A percentile compares a stretch with the other conserved stretches of the same genome.
Evolutionary conservation across 2,888 invertebrate genomes (phyloP).

Genomic region (Melangyna quadrimaculata): DNA sequence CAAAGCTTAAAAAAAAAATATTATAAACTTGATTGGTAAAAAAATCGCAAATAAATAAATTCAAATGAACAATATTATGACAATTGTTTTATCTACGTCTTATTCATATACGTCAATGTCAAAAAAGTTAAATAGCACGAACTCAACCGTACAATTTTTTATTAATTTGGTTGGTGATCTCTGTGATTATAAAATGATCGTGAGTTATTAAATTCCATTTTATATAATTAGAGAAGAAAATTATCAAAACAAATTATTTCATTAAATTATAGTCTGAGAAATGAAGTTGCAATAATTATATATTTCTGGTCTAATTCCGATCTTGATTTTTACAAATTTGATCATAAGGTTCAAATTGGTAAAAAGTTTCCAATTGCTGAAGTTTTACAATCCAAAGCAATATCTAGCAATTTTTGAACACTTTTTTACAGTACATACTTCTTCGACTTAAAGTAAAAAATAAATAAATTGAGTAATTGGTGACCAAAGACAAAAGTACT

Average conservation of each 20-base stretch:
- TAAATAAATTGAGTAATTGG: no score
- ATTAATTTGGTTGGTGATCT: neutral
- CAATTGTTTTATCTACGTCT: neutral
- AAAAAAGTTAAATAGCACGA: conserved; percentile 3
- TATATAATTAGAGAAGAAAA: neutral
- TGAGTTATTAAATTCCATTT: conserved; percentile 17
- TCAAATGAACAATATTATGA: neutral
- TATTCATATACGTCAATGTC: neutral
- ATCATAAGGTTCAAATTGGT: no score
- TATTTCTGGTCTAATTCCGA: neutral
- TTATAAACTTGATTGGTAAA: neutral
- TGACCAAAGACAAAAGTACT: no score
- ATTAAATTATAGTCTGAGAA: neutral
- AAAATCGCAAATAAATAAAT: neutral
- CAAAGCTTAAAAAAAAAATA: neutral
- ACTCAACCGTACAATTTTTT: neutral
- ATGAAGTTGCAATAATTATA: neutral
- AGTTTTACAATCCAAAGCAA: no score
- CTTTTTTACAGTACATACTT: no score
- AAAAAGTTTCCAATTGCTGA: no score
- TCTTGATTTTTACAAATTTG: no score
- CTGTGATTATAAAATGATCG: conserved; percentile 6
- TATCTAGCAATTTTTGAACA: no score
- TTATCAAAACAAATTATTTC: neutral
- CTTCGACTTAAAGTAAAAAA: no score